A percentile compares a stretch with the other conserved stretches of the same genome.
Evolutionary conservation across 2,113 vertebrate species (phyloP).

Genomic region (Herpetotheres cachinnans): DNA sequence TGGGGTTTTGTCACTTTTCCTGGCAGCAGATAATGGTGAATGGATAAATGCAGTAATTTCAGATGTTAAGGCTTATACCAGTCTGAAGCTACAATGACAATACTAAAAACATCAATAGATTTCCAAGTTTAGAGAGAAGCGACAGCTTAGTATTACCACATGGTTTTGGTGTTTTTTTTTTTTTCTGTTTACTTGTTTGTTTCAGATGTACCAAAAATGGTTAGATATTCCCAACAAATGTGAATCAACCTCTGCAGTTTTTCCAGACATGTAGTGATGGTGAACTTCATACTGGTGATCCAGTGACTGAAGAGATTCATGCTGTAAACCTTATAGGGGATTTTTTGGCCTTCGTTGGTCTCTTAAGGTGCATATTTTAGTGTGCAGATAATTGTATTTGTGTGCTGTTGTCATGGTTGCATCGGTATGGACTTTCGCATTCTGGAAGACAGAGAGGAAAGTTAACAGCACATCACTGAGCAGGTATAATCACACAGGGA

Average conservation of each 20-base stretch:
- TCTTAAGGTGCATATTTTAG: background rate
- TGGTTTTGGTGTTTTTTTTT: rapidly evolving
- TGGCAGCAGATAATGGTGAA: background rate
- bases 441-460: background rate
- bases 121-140: background rate
- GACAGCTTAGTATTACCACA: rapidly evolving
- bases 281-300: background rate
- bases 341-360: background rate
- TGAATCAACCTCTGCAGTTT: background rate
- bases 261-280: background rate
- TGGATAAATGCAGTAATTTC: background rate
- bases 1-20: background rate
- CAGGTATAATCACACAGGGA: background rate
- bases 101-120: background rate
- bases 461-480: background rate
- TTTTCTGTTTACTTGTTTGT: background rate
- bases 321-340: background rate
- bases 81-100: background rate
- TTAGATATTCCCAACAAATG: background rate
- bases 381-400: background rate
- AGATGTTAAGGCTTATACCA: background rate
- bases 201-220: background rate
- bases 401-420: slow-evolving; percentile 44
- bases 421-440: background rate
- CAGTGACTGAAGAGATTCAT: background rate